These are phyloP conservation scores for Cyprinodon tularosa DNA, from an alignment of 2,113 vertebrate genomes.

Conservation along the genomic window DNA sequence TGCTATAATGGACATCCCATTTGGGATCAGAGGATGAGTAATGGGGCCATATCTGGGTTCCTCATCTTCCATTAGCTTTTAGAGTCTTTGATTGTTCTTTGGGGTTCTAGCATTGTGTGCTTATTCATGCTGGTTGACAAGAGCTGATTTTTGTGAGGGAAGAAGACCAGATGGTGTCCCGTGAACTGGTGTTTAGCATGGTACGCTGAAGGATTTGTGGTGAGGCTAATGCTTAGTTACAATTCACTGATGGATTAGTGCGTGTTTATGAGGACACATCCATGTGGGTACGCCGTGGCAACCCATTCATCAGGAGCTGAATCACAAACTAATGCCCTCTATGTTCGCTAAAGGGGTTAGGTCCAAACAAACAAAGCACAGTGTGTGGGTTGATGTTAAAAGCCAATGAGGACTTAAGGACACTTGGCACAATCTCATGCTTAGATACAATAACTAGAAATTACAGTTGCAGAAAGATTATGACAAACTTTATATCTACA, in stretches of 20 bases:
- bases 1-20: constrained; percentile 72
- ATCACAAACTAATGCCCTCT: constrained; percentile 90
- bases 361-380: constrained; percentile 67
- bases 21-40: constrained; percentile 78
- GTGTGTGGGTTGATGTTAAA: constrained; percentile 33
- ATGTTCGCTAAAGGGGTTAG: constrained; percentile 86
- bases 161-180: constrained; percentile 84
- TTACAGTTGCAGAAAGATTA: background rate
- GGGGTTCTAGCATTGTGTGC: constrained; percentile 45
- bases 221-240: constrained; percentile 76
- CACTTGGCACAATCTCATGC: constrained; percentile 4
- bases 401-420: constrained; percentile 6
- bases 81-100: constrained; percentile 42
- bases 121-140: constrained; percentile 57
- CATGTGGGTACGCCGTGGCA: constrained; percentile 80
- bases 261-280: constrained; percentile 59
- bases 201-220: constrained; percentile 74
- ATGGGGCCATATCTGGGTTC: constrained; percentile 75
- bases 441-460: background rate
- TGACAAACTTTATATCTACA: background rate
- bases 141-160: constrained; percentile 44
- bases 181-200: constrained; percentile 79
- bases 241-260: constrained; percentile 82
- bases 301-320: constrained; percentile 87
- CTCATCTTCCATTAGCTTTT: constrained; percentile 50